Percentiles rank a stretch among this genome's conserved stretches.
phyloP scores from a whole-genome alignment of 2,113 vertebrate species.

The Elephantulus edwardii region DNA sequence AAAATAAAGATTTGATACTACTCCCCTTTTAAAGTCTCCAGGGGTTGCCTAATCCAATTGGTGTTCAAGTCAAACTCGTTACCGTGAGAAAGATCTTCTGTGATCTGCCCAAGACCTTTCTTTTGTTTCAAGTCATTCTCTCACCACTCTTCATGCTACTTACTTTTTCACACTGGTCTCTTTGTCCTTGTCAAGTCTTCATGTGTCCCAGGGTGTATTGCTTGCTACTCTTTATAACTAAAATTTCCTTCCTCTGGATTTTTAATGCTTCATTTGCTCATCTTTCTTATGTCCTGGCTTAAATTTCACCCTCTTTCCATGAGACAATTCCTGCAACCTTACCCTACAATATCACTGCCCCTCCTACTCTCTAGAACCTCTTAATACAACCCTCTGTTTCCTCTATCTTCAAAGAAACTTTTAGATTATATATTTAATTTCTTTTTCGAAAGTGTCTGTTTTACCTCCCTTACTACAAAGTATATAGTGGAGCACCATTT shows the following conservation, averaged over 20 bases:
- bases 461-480: background rate
- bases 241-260: background rate
- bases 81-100: background rate
- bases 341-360: background rate
- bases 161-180: background rate
- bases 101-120: background rate
- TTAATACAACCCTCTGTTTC: background rate
- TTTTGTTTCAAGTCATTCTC: background rate
- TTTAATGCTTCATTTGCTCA: background rate
- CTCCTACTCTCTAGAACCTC: background rate
- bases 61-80: background rate
- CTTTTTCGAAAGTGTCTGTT: background rate
- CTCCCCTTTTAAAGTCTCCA: background rate
- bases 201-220: background rate
- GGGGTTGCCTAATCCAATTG: background rate
- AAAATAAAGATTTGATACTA: background rate
- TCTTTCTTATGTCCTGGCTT: background rate
- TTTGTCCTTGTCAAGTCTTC: background rate
- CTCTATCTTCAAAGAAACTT: background rate
- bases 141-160: background rate
- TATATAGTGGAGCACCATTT: background rate
- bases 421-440: background rate
- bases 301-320: background rate
- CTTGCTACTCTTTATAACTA: background rate
- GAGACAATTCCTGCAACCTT: background rate